Evolutionary conservation across 2,888 invertebrate species (phyloP).

Genomic region (Zygaena filipendulae): DNA sequence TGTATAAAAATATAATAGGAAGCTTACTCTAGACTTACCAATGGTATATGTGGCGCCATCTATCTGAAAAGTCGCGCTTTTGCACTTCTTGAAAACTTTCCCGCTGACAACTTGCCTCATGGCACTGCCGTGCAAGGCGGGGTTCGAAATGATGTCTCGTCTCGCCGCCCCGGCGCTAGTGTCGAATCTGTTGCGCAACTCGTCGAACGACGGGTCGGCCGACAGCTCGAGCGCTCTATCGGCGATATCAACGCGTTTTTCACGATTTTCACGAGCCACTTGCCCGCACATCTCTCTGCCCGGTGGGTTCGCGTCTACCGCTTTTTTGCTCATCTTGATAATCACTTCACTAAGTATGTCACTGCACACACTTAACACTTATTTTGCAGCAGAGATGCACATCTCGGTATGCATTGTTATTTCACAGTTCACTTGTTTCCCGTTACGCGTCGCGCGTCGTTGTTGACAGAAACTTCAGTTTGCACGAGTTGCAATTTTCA

Average conservation of each 20-base stretch:
- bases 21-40: too few species aligned
- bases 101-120: conserved; percentile 61
- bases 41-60: conserved; percentile 89
- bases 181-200: conserved; percentile 54
- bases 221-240: conserved; percentile 42
- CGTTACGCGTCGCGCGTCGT: too few species aligned
- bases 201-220: conserved; percentile 49
- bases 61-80: conserved; percentile 87
- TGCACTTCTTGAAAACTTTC: conserved; percentile 82
- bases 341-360: conserved; percentile 21
- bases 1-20: too few species aligned
- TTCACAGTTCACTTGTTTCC: too few species aligned
- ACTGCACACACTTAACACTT: not conserved
- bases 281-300: conserved; percentile 45
- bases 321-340: conserved; percentile 40
- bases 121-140: conserved; percentile 59
- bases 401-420: too few species aligned
- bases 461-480: too few species aligned
- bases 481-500: too few species aligned
- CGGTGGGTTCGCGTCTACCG: conserved; percentile 25
- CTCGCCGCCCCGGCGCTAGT: conserved; percentile 45
- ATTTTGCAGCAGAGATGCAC: too few species aligned
- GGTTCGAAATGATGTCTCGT: conserved; percentile 50
- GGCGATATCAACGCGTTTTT: too few species aligned
- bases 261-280: conserved; percentile 32